These are phyloP conservation scores for Coelinius sp. DNA, from an alignment of 2,888 invertebrate species.

Conservation along the genomic window DNA sequence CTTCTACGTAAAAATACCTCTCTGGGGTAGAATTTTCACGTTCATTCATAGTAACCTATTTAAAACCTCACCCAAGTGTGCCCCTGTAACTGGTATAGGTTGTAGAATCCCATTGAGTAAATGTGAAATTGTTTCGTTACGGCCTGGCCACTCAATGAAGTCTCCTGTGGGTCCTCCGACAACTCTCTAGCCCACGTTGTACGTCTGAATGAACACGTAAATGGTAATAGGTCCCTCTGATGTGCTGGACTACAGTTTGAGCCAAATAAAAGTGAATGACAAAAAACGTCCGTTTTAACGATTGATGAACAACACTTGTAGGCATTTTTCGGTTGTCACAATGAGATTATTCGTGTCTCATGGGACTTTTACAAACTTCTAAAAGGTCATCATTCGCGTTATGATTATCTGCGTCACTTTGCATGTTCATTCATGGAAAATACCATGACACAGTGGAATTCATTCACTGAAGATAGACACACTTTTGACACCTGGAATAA, in stretches of 20 bases:
- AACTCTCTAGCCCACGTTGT: neutral
- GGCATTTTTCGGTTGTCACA: neutral
- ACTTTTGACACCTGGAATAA: neutral
- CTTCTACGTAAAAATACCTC: neutral
- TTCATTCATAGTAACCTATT: conserved; percentile 43
- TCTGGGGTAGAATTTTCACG: conserved; percentile 31
- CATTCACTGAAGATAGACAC: conserved; percentile 2
- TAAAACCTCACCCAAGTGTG: conserved; percentile 20
- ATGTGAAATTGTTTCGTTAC: conserved; percentile 60
- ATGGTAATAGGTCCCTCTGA: conserved; percentile 29
- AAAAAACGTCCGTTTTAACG: neutral
- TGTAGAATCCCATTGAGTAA: conserved; percentile 47
- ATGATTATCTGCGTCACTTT: conserved; percentile 10
- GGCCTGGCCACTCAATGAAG: conserved; percentile 53
- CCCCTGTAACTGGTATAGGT: neutral
- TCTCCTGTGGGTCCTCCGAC: conserved; percentile 37
- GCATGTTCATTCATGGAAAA: neutral
- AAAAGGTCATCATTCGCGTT: conserved; percentile 4
- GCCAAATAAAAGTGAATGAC: conserved; percentile 19
- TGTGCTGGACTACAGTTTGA: neutral
- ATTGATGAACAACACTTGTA: conserved; percentile 5
- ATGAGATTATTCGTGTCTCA: conserved; percentile 1
- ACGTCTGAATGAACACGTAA: conserved; percentile 29
- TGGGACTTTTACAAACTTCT: neutral
- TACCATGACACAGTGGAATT: neutral